Conservation (phyloP, 2,797 vertebrate species). For the Cirrhinus mrigala region DNA sequence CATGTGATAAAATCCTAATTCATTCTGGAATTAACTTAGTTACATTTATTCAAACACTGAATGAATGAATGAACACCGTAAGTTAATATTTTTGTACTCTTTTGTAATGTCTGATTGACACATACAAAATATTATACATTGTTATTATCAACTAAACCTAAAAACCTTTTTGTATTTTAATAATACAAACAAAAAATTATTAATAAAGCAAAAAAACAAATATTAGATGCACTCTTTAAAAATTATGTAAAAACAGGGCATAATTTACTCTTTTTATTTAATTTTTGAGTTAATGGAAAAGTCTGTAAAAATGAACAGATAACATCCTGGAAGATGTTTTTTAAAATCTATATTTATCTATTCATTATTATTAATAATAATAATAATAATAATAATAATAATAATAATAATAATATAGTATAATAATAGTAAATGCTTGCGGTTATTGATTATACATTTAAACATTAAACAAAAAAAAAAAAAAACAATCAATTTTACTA, state of each 20-base stretch:
- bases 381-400: no score
- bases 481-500: neutral
- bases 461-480: neutral
- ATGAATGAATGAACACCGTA: neutral
- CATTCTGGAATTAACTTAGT: neutral
- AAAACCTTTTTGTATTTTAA: neutral
- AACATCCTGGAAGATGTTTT: neutral
- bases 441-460: neutral
- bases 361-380: neutral
- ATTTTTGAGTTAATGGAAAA: neutral
- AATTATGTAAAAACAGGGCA: no score
- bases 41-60: neutral
- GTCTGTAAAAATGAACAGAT: neutral
- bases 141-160: neutral
- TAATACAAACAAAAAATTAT: neutral
- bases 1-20: neutral
- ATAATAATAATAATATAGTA: no score
- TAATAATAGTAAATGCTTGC: neutral
- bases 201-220: no score
- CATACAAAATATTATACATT: no score
- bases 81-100: neutral
- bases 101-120: neutral
- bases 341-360: neutral
- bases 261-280: neutral
- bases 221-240: no score